Evolutionary conservation across 1,140 invertebrate species (phyloP).

Genomic region (Drosophila sproati): DNA sequence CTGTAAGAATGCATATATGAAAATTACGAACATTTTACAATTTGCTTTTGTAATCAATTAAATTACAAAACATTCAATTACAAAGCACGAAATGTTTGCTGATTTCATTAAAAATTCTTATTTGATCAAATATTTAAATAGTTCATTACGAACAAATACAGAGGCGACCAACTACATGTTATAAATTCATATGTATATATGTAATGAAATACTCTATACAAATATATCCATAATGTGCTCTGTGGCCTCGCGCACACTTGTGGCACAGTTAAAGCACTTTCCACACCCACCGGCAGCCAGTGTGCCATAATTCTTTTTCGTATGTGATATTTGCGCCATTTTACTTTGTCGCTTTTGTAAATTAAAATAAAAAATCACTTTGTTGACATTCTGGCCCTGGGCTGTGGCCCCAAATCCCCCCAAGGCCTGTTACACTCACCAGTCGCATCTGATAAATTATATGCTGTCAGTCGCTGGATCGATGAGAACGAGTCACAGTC

Average conservation of each 20-base stretch:
- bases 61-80: slow-evolving; percentile 48
- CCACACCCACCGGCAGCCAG: slow-evolving; percentile 64
- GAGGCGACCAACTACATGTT: neutral
- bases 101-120: slow-evolving; percentile 59
- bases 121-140: slow-evolving; percentile 62
- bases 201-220: neutral
- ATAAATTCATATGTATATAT: slow-evolving; percentile 2
- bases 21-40: neutral
- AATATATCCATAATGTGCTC: slow-evolving; percentile 14
- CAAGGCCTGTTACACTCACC: slow-evolving; percentile 23
- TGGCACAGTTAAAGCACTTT: slow-evolving; percentile 35
- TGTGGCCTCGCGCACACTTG: slow-evolving; percentile 25
- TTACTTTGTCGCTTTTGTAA: slow-evolving; percentile 46
- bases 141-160: slow-evolving; percentile 47
- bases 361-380: slow-evolving; percentile 78
- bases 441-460: slow-evolving; percentile 35
- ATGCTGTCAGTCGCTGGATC: slow-evolving; percentile 30
- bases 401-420: neutral
- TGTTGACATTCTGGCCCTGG: slow-evolving; percentile 60
- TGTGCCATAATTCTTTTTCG: slow-evolving; percentile 65
- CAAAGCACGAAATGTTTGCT: slow-evolving; percentile 18
- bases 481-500: neutral
- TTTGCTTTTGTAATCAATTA: slow-evolving; percentile 49
- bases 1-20: too few species aligned
- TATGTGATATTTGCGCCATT: slow-evolving; percentile 51